Base-by-base conservation (phyloP, 2,797 vertebrate genomes). In the Glyptemys insculpta region DNA sequence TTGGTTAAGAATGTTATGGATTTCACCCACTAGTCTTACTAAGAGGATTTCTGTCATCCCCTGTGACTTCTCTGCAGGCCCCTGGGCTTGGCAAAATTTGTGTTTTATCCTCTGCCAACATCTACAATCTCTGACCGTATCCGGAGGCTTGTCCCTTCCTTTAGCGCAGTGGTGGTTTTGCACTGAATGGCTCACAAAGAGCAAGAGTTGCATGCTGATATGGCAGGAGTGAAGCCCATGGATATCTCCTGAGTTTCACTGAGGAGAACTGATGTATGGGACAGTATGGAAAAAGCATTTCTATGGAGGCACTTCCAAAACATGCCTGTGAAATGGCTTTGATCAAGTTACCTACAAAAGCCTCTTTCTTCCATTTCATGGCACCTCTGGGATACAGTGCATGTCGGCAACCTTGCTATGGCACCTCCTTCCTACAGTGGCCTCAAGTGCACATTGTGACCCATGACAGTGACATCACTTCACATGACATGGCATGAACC, bases 1-100 rank as follows among this genome's bases (percentile, higher is more conserved):
- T 95, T 85, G 96, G 86, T 96, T 16, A 27, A 81, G 85, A 95
- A 90, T 87, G 14, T 90, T 92, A 96, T 93, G 21, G 97, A 97
- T 97, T 95, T 96, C 72, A 11, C 88, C 96, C 5, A 0, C 5
- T 6, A 37, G 94, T 78, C 3, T 11, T 83, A 62, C 53, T 1
- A 12, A 4, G 37, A 85, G 93, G 85, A 56, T 87, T 85, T 49
- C 86, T 56, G 82, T 83, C 80, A 29, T 27, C 19, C 68, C 1
- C 50, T 3, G 2, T 1, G 8, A 4, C 1, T 89, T 86, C 74
- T 1, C 16, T 6, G 29, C 2, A 0, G n/a, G 52, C 86, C 72
- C 12, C 56, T 5, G 57, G 74, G 16, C 18, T 90, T 76, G 59
- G 85, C 52, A 74, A 16, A 31, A 86, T 49, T 49, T 86, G 41